These are phyloP conservation scores for Amphibalanus amphitrite DNA, from an alignment of 1,140 invertebrate genomes.

Conservation along the genomic window DNA sequence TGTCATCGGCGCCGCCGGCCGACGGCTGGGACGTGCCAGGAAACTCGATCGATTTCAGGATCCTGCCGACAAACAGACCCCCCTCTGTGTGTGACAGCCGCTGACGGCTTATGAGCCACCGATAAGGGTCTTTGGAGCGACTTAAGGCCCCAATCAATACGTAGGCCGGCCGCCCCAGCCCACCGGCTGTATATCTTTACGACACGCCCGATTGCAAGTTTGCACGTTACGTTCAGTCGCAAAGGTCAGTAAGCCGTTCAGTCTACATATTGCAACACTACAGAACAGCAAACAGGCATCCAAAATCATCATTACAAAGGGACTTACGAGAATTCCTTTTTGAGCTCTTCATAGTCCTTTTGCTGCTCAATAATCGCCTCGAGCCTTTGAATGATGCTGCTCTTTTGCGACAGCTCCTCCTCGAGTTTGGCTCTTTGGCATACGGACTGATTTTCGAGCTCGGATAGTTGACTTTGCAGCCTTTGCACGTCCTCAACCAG, in stretches of 20 bases:
- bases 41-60: constrained; percentile 57
- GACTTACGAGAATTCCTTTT: constrained; percentile 17
- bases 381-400: constrained; percentile 57
- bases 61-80: constrained; percentile 34
- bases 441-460: constrained; percentile 66
- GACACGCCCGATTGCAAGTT: no score
- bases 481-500: constrained; percentile 78
- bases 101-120: no score
- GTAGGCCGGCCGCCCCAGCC: background rate
- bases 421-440: constrained; percentile 70
- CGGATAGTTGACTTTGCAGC: constrained; percentile 58
- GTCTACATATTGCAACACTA: no score
- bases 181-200: no score
- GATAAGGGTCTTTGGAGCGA: no score
- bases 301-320: no score
- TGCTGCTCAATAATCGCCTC: constrained; percentile 58
- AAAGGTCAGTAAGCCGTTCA: no score
- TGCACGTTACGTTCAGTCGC: no score
- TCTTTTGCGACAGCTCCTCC: constrained; percentile 70
- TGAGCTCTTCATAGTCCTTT: constrained; percentile 64
- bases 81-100: no score
- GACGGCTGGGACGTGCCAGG: constrained; percentile 30
- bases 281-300: no score
- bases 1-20: constrained; percentile 10
- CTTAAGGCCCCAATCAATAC: background rate